Percentiles rank a stretch among this genome's conserved stretches.
phyloP scores from a whole-genome alignment of 1,140 invertebrate genomes.

The Ceratosolen fusciceps region DNA sequence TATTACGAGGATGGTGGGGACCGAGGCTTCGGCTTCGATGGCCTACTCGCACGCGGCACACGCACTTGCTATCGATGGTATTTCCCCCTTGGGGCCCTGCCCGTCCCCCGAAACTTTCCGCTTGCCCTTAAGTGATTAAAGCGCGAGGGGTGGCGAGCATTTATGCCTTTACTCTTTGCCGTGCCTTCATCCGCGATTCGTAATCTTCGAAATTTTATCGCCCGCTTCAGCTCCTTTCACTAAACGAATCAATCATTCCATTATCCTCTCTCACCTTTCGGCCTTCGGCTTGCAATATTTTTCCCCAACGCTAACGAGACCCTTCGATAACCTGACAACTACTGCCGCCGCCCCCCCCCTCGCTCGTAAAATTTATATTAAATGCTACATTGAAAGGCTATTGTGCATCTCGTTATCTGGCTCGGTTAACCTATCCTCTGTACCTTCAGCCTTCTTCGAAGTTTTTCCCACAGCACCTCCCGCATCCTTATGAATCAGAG shows the following conservation, averaged over 20 bases:
- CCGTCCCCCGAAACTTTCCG: conserved; percentile 17
- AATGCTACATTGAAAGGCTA: too few relatives aligned
- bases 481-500: too few relatives aligned
- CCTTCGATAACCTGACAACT: background rate
- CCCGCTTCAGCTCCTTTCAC: background rate
- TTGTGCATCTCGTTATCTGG: too few relatives aligned
- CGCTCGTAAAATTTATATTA: background rate
- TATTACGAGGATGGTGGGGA: background rate
- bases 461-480: too few relatives aligned
- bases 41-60: background rate
- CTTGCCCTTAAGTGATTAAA: conserved; percentile 61
- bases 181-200: background rate
- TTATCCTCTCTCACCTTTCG: background rate
- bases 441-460: too few relatives aligned
- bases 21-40: background rate
- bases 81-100: conserved; percentile 57
- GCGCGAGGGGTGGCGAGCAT: conserved; percentile 42
- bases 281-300: background rate
- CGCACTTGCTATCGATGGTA: conserved; percentile 47
- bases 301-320: background rate
- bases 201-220: background rate
- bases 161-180: conserved; percentile 6
- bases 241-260: background rate
- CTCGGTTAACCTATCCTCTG: too few relatives aligned
- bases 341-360: background rate